phyloP scores from a whole-genome alignment of 2,113 vertebrate genomes.

The Salvelinus fontinalis region DNA sequence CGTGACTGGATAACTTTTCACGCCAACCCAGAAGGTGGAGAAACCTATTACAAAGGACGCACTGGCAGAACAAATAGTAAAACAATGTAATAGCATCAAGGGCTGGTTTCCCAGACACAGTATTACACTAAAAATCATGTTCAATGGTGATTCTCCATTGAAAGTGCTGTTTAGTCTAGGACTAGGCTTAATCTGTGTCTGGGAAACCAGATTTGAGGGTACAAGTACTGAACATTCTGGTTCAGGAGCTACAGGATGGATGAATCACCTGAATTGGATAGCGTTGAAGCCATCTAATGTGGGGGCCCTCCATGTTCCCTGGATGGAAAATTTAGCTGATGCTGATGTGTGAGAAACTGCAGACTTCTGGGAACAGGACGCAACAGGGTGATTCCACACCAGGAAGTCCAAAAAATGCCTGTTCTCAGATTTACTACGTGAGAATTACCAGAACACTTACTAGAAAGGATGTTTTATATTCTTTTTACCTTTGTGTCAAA shows the following conservation, averaged over 20 bases:
- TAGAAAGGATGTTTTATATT: too few relatives aligned
- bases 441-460: too few relatives aligned
- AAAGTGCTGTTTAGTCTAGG: too few relatives aligned
- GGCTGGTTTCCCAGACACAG: not conserved
- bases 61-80: constrained; percentile 46
- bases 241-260: not conserved
- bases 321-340: constrained; percentile 50
- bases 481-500: too few relatives aligned
- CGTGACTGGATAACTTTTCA: constrained; percentile 52
- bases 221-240: not conserved
- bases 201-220: too few relatives aligned
- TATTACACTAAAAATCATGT: too few relatives aligned
- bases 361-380: constrained; percentile 64
- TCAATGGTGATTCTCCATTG: too few relatives aligned
- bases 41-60: constrained; percentile 63
- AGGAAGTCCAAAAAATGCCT: too few relatives aligned
- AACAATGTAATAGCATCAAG: not conserved
- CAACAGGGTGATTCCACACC: too few relatives aligned
- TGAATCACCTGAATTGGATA: constrained; percentile 75
- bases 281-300: constrained; percentile 5
- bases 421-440: too few relatives aligned
- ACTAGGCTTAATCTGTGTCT: too few relatives aligned
- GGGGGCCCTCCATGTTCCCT: constrained; percentile 72
- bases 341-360: constrained; percentile 71
- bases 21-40: constrained; percentile 58